These are phyloP conservation scores for Apamea epomidion DNA, from an alignment of 2,888 invertebrate species.

Conservation along the genomic window DNA sequence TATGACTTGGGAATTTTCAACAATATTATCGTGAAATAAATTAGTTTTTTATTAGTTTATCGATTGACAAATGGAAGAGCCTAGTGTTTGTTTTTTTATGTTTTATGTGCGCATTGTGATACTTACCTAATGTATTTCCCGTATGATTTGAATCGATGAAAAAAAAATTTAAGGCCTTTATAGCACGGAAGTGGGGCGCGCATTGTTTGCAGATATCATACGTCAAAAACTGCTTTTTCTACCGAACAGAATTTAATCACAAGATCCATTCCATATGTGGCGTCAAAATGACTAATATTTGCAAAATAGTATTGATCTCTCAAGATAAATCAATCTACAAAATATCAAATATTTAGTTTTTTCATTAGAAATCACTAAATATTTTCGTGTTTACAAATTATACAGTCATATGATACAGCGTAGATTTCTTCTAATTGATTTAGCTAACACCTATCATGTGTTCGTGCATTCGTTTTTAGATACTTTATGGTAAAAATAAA, in stretches of 20 bases:
- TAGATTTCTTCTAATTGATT: slow-evolving; percentile 58
- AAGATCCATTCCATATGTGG: neutral
- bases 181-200: neutral
- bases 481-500: slow-evolving; percentile 59
- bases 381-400: slow-evolving; percentile 39
- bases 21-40: slow-evolving; percentile 81
- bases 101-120: neutral
- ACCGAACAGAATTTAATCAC: neutral
- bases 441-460: slow-evolving; percentile 51
- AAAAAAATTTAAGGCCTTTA: neutral
- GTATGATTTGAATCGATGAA: neutral
- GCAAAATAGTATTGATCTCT: neutral
- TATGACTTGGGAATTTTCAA: slow-evolving; percentile 88
- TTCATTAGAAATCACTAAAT: slow-evolving; percentile 34
- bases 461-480: slow-evolving; percentile 69
- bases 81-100: slow-evolving; percentile 11
- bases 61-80: slow-evolving; percentile 67
- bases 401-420: slow-evolving; percentile 57
- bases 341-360: slow-evolving; percentile 41
- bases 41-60: slow-evolving; percentile 81
- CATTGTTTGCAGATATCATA: neutral
- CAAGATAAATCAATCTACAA: slow-evolving; percentile 17
- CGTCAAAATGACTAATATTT: slow-evolving; percentile 8
- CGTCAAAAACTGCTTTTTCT: neutral
- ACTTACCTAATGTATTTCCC: neutral